Evolutionary conservation across 2,888 invertebrate genomes (phyloP), one percentile per base, ranked within the genome.

Genomic region (Resseliella maxima): DNA sequence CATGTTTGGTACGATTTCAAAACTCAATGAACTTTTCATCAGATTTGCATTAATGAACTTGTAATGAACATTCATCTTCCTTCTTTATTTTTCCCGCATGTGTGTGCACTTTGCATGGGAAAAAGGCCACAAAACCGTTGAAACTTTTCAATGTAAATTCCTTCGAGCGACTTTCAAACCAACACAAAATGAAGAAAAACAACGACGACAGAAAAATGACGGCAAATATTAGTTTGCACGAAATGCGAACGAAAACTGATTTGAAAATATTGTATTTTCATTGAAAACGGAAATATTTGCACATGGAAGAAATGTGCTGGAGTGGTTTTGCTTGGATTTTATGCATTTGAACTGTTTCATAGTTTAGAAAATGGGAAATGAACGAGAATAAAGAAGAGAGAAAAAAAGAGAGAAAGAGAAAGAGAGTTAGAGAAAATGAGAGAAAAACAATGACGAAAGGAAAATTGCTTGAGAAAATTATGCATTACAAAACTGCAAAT

Each of bases 1-100:
- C 46, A 15, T 18, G 8, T 18, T 2, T 10, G 3, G n/a, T n/a
- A 72, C 15, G 18, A 35, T 15, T 72, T n/a, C 72, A 15, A n/a
- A n/a, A 6, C 31, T 72, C 72, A 31, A 3, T 72, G 72, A 72
- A 72, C 72, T 72, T 72, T 72, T 15, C 72, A 72, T 31, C 72
- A 31, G 72, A 72, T 72, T 72, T 72, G 72, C 72, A 72, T 72
- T 72, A 31, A 72, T 72, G 72, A 72, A 72, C 72, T 72, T 72
- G 72, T 72, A 72, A 72, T 72, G 72, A 12, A 31, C 72, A 72
- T 31, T 8, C 24, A n/a, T 72, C 27, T 27, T 72, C 12, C n/a
- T n/a, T n/a, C n/a, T n/a, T n/a, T n/a, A n/a, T n/a, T n/a, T n/a
- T n/a, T n/a, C n/a, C n/a, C n/a, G n/a, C n/a, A n/a, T n/a, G n/a